These are phyloP conservation scores for Clinocottus analis DNA, from an alignment of 2,113 vertebrate genomes.

Conservation along the genomic window DNA sequence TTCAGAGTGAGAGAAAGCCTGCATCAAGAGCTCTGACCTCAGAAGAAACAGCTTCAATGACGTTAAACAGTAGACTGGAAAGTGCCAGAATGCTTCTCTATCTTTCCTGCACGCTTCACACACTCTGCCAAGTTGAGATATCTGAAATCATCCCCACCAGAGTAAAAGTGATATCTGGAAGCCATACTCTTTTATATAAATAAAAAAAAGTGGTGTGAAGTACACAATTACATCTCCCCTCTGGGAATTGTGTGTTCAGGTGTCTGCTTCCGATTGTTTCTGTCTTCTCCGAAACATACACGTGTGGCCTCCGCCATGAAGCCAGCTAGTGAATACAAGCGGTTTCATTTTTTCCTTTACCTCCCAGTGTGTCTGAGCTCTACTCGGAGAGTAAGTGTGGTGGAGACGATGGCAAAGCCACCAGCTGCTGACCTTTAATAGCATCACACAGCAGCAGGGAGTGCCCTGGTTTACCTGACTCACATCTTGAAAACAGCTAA, in stretches of 20 bases:
- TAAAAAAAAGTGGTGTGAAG: not conserved
- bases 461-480: constrained; percentile 63
- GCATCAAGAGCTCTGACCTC: constrained; percentile 63
- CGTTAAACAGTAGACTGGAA: constrained; percentile 45
- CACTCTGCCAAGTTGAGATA: constrained; percentile 46
- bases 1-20: constrained; percentile 23
- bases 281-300: constrained; percentile 23
- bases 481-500: constrained; percentile 70
- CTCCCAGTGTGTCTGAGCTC: constrained; percentile 32
- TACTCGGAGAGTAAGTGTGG: constrained; percentile 33
- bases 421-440: constrained; percentile 77
- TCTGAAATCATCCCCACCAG: constrained; percentile 41
- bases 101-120: constrained; percentile 18
- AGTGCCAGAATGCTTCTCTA: constrained; percentile 22
- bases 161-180: constrained; percentile 34
- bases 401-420: constrained; percentile 45
- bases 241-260: not conserved
- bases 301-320: constrained; percentile 24
- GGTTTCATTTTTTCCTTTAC: not conserved
- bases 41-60: constrained; percentile 59
- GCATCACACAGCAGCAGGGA: constrained; percentile 63
- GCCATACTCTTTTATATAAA: not conserved
- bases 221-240: constrained; percentile 4
- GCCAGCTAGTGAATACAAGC: constrained; percentile 34
- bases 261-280: constrained; percentile 6